These are phyloP conservation scores for Sphinx pinastri DNA, from an alignment of 2,888 invertebrate species.

Conservation along the genomic window DNA sequence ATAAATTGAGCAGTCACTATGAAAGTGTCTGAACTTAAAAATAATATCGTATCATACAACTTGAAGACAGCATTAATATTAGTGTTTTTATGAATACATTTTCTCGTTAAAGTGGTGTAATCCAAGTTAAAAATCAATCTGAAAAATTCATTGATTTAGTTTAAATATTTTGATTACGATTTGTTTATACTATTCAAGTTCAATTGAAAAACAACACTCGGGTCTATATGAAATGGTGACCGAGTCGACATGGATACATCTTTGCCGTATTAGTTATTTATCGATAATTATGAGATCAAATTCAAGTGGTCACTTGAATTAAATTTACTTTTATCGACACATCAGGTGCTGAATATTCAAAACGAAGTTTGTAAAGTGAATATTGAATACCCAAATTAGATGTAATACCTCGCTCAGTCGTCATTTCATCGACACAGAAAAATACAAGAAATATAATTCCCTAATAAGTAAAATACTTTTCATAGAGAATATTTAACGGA, in stretches of 20 bases:
- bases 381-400: background rate
- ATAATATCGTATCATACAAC: background rate
- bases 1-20: slow-evolving; percentile 20
- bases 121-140: too few species aligned
- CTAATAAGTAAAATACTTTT: slow-evolving; percentile 6
- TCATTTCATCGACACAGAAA: background rate
- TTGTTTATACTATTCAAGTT: too few species aligned
- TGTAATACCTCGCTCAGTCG: background rate
- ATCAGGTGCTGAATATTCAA: background rate
- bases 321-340: background rate
- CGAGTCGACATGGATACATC: background rate
- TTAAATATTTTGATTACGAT: too few species aligned
- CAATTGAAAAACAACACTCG: background rate
- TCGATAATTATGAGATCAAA: slow-evolving; percentile 5
- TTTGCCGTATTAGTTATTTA: background rate
- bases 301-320: background rate
- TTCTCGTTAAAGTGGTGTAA: too few species aligned
- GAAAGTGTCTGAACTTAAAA: slow-evolving; percentile 16
- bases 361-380: background rate
- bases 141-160: too few species aligned
- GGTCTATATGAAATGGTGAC: background rate
- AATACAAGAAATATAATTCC: background rate
- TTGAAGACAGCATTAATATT: too few species aligned
- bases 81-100: too few species aligned
- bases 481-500: background rate